Percentiles rank a stretch among this genome's conserved stretches.
Evolutionary conservation across 2,888 invertebrate species (phyloP).

Genomic region (Neoaliturus tenellus): DNA sequence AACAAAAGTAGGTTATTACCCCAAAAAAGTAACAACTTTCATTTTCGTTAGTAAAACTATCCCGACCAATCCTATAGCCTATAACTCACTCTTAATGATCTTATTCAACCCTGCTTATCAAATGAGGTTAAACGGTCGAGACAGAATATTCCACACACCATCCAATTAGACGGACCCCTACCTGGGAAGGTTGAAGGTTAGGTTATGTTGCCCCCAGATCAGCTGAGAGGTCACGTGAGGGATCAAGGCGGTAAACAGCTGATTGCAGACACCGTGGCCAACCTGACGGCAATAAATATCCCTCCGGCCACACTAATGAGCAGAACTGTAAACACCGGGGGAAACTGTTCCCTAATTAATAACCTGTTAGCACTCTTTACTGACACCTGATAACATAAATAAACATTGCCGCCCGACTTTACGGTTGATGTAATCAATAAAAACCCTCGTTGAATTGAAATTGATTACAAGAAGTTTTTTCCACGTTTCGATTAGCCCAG

Average conservation of each 20-base stretch:
- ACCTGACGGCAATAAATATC: slow-evolving; percentile 13
- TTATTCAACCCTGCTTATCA: not conserved
- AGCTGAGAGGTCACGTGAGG: slow-evolving; percentile 14
- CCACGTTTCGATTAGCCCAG: not conserved
- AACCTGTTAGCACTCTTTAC: slow-evolving; percentile 7
- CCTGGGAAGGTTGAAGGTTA: not conserved
- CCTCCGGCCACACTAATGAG: slow-evolving; percentile 1
- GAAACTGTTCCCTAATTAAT: slow-evolving; percentile 13
- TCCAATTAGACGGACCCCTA: not conserved
- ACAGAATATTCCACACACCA: not conserved
- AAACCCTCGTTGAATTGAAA: not conserved
- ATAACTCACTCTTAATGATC: too few relatives aligned
- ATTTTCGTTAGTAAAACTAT: too few relatives aligned
- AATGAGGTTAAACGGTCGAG: not conserved
- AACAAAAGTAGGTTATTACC: too few relatives aligned
- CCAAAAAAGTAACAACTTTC: too few relatives aligned
- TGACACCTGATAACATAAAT: slow-evolving; percentile 4
- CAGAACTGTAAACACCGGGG: not conserved
- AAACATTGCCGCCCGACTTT: not conserved
- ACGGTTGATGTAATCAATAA: not conserved
- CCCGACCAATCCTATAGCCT: too few relatives aligned
- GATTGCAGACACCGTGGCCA: slow-evolving; percentile 10
- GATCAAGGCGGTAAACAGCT: slow-evolving; percentile 31
- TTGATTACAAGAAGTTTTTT: not conserved
- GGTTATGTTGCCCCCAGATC: slow-evolving; percentile 14